Percentiles rank a stretch among this genome's conserved stretches.
phyloP scores from a whole-genome alignment of 1,140 invertebrate species.

The Helicorthomorpha holstii region DNA sequence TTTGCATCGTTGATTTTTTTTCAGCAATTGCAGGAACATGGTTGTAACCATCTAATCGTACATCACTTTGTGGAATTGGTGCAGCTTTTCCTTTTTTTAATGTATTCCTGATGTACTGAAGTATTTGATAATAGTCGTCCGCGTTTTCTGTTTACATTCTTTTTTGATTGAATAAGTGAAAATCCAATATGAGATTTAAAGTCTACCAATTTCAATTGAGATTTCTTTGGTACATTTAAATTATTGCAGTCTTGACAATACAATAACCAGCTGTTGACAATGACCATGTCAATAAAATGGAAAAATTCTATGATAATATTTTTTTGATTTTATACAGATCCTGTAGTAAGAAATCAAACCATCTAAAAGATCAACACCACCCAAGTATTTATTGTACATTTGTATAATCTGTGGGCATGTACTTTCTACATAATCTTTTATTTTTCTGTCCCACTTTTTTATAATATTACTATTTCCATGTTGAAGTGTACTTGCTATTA shows the following conservation, averaged over 20 bases:
- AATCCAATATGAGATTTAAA: neutral
- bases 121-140: neutral
- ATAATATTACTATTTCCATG: neutral
- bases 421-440: neutral
- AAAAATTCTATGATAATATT: conserved; percentile 15
- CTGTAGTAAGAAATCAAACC: conserved; percentile 14
- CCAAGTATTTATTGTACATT: conserved; percentile 8
- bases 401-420: conserved; percentile 9
- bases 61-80: neutral
- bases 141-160: neutral
- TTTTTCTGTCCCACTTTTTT: neutral
- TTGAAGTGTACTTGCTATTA: neutral
- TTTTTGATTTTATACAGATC: conserved; percentile 12
- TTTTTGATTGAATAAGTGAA: neutral
- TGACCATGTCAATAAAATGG: neutral
- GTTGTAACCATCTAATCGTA: neutral
- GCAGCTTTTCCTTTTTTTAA: neutral
- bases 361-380: conserved; percentile 17
- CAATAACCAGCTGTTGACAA: conserved; percentile 14
- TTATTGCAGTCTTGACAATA: conserved; percentile 5
- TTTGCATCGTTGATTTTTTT: conserved; percentile 1
- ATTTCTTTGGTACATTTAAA: neutral
- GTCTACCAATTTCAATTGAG: neutral
- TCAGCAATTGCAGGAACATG: neutral
- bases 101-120: neutral